A percentile compares a stretch with the other conserved stretches of the same genome.
phyloP scores from a whole-genome alignment of 2,888 invertebrate species.

The Zygogramma bicolorata region DNA sequence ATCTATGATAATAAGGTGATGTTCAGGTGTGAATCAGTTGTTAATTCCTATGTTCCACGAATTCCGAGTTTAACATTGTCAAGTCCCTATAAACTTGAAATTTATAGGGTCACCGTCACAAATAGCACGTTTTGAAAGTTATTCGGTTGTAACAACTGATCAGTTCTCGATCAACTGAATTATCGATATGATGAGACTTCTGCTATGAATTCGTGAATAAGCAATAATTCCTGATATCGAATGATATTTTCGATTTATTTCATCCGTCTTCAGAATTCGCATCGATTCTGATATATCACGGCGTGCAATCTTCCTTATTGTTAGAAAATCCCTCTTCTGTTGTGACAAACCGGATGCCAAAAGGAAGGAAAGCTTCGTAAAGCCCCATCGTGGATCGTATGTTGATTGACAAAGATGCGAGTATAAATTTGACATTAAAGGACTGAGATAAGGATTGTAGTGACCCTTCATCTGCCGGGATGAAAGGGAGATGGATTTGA shows the following conservation, averaged over 20 bases:
- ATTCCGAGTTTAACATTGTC: too few relatives aligned
- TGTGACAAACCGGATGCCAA: conserved; percentile 55
- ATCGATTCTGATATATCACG: conserved; percentile 28
- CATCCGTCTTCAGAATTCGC: conserved; percentile 28
- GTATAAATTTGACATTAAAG: conserved; percentile 57
- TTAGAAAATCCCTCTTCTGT: conserved; percentile 50
- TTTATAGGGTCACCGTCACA: too few relatives aligned
- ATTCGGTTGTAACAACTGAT: too few relatives aligned
- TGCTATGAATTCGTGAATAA: neutral
- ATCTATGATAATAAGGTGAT: too few relatives aligned
- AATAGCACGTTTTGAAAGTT: too few relatives aligned
- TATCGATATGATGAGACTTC: too few relatives aligned
- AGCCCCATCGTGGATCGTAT: conserved; percentile 47
- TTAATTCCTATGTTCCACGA: too few relatives aligned
- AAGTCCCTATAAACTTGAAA: too few relatives aligned
- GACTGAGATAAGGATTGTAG: conserved; percentile 49
- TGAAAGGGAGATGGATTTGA: neutral
- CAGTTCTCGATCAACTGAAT: too few relatives aligned
- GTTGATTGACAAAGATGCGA: conserved; percentile 53
- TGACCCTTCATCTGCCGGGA: conserved; percentile 45
- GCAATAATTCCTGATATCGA: neutral
- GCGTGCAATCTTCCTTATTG: conserved; percentile 45
- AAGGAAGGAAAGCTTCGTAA: conserved; percentile 49
- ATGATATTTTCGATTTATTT: neutral
- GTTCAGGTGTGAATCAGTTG: too few relatives aligned